These are phyloP conservation scores for Urocynchramus pylzowi DNA, from an alignment of 2,113 vertebrate species.

Conservation along the genomic window DNA sequence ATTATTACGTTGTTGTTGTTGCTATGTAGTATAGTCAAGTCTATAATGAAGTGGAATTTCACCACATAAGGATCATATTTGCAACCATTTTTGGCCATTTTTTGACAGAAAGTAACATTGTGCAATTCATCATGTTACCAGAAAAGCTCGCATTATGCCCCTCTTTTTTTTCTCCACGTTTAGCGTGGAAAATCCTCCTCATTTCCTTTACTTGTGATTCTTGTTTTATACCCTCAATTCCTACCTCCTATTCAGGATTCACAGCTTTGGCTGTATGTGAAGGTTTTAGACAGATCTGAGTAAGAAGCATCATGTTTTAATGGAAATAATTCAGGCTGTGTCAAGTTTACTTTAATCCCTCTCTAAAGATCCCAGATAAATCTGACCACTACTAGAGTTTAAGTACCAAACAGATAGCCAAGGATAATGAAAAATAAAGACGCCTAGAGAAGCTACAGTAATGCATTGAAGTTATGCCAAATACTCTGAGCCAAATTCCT, in stretches of 20 bases:
- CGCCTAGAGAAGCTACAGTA: not conserved
- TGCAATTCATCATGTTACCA: not conserved
- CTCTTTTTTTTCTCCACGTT: not conserved
- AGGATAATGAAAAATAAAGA: slow-evolving; percentile 24
- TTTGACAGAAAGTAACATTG: not conserved
- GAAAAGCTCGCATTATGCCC: not conserved
- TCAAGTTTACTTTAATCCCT: not conserved
- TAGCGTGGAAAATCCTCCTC: not conserved
- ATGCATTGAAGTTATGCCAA: not conserved
- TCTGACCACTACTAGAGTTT: not conserved
- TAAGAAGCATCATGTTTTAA: not conserved
- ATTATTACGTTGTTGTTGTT: not conserved
- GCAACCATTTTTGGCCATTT: rapidly evolving
- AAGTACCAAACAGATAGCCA: not conserved
- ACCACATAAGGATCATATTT: not conserved
- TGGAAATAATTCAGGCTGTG: not conserved
- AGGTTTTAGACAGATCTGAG: not conserved
- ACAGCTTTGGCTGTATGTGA: not conserved
- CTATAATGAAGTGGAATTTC: not conserved
- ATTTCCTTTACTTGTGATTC: not conserved
- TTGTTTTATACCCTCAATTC: not conserved
- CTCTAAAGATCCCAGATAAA: not conserved
- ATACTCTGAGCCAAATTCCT: slow-evolving; percentile 2
- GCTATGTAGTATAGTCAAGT: not conserved
- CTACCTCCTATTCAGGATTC: not conserved